These are phyloP conservation scores for Rhopalosiphum maidis DNA, from an alignment of 1,140 invertebrate genomes.

Conservation along the genomic window DNA sequence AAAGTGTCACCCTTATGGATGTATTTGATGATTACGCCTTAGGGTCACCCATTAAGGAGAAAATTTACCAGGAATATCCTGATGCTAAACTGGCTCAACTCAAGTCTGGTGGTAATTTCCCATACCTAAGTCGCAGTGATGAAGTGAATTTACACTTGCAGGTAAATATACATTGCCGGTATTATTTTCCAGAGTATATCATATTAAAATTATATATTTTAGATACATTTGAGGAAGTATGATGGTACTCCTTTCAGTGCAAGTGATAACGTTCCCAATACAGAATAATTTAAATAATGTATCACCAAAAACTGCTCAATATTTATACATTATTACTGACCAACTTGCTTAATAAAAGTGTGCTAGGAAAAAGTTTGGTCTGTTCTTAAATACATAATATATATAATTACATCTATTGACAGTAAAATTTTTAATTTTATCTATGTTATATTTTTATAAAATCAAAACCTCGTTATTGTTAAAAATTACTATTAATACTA, in stretches of 20 bases:
- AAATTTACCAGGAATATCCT: conserved; percentile 88
- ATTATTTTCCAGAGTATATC: neutral
- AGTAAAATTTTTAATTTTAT: neutral
- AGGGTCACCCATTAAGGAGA: conserved; percentile 73
- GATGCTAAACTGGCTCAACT: conserved; percentile 86
- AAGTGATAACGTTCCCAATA: conserved; percentile 45
- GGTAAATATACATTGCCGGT: conserved; percentile 66
- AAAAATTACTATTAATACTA: neutral
- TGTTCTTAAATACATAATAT: neutral
- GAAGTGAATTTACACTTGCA: conserved; percentile 91
- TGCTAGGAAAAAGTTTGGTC: neutral
- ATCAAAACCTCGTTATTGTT: neutral
- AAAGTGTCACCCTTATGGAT: conserved; percentile 82
- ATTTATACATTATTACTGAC: neutral
- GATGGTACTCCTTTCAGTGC: conserved; percentile 57
- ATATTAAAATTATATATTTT: conserved; percentile 14
- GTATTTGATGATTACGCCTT: conserved; percentile 91
- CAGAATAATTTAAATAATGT: neutral
- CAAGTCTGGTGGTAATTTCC: conserved; percentile 90
- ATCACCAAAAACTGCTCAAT: conserved; percentile 7
- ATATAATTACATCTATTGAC: neutral
- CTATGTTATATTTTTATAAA: neutral
- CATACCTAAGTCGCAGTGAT: conserved; percentile 85
- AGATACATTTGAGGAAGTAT: conserved; percentile 59
- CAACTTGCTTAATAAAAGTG: neutral